Evolutionary conservation across 2,797 vertebrate species (phyloP), one percentile per base, ranked within the genome.

Genomic region (Paratrypauchen microcephalus): DNA sequence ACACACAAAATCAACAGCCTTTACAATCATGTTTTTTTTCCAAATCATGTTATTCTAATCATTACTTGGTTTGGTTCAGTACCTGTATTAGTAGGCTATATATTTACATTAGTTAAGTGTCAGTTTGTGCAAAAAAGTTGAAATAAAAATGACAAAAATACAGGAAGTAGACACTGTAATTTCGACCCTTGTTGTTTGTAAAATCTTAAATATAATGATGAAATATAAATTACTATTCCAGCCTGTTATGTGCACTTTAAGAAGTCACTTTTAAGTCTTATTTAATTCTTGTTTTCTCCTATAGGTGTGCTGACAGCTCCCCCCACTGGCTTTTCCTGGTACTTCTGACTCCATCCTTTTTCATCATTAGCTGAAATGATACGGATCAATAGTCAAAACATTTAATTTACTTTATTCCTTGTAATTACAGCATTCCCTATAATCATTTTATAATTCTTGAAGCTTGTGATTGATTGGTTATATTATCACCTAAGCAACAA

Each of bases 261-360:
- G 15, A 45, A 45, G 13, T 13, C 16, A 45, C 13, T 45, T 41
- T 41, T 45, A 4, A 15, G 13, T 15, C 13, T 45, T 4, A 61
- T 23, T 21, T 19, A 36, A 4, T 78, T 0, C 50, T 56, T 75
- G 15, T 68, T n/a, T 75, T 45, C 45, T 5, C 71, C 36, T 72
- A 16, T 45, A 83, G 82, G 63, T 80, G 83, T 7, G 45, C 68
- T 11, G 65, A 28, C 9, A 54, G 66, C 64, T 69, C 81, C 62
- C 50, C 70, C 58, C 52, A n/a, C 32, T 79, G 78, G 73, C 57
- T 74, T 8, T 32, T 80, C 65, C 52, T 71, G 39, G 23, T 65
- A 62, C 65, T 87, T 23, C 41, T 70, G 58, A 47, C 58, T 50
- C 74, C 70, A 1, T 57, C 56, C 63, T 47, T 76, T 77, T 69